These are phyloP conservation scores for Triplophysa dalaica DNA, from an alignment of 2,113 vertebrate genomes.

Conservation along the genomic window DNA sequence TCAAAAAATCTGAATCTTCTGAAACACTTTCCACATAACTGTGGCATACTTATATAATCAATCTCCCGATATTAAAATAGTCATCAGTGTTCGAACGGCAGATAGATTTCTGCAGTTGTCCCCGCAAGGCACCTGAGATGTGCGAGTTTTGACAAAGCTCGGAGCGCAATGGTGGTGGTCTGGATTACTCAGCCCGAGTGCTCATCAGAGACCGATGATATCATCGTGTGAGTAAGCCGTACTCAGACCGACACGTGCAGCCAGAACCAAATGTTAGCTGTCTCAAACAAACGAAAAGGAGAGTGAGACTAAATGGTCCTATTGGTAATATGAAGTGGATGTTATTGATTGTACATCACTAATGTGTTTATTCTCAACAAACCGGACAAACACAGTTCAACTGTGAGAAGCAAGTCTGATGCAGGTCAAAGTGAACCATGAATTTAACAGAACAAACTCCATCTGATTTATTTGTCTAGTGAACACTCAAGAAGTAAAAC, in stretches of 20 bases:
- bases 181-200: slow-evolving; percentile 7
- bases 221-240: slow-evolving; percentile 35
- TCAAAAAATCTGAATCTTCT: not conserved
- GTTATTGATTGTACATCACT: not conserved
- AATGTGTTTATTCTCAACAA: not conserved
- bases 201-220: slow-evolving; percentile 33
- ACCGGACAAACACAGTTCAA: not conserved
- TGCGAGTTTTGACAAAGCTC: slow-evolving; percentile 6
- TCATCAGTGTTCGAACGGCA: not conserved
- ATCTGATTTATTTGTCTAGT: not conserved
- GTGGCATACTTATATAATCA: slow-evolving; percentile 17
- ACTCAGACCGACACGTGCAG: slow-evolving; percentile 21
- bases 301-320: not conserved
- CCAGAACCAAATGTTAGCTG: not conserved
- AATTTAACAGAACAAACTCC: no score
- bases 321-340: not conserved
- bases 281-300: slow-evolving; percentile 11
- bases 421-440: no score
- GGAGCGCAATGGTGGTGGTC: not conserved
- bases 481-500: not conserved
- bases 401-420: not conserved
- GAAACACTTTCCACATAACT: not conserved
- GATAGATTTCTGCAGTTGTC: not conserved
- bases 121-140: not conserved
- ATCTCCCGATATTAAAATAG: slow-evolving; percentile 4